phyloP scores from a whole-genome alignment of 2,113 vertebrate species.

The Prochilodus magdalenae region DNA sequence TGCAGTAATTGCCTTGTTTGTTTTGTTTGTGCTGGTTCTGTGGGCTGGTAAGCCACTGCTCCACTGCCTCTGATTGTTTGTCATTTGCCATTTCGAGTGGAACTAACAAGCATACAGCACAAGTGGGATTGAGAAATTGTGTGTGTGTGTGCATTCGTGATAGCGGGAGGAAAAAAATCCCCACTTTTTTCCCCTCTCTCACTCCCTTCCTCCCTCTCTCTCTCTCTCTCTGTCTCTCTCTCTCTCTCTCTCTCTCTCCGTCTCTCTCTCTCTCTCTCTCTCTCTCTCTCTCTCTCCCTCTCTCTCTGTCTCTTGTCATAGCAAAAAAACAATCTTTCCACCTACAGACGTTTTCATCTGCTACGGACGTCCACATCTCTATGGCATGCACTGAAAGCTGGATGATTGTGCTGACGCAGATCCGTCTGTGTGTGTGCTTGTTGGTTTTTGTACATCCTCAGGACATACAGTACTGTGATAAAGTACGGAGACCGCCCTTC shows the following conservation, averaged over 20 bases:
- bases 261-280: slow-evolving; percentile 20
- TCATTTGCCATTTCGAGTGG: slow-evolving; percentile 78
- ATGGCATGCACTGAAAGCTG: slow-evolving; percentile 38
- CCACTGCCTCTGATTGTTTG: slow-evolving; percentile 76
- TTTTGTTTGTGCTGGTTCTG: slow-evolving; percentile 66
- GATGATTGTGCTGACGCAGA: slow-evolving; percentile 43
- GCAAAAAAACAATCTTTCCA: slow-evolving; percentile 45
- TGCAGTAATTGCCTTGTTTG: slow-evolving; percentile 65
- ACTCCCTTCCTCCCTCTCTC: slow-evolving; percentile 3
- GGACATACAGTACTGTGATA: neutral
- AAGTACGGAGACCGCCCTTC: no score
- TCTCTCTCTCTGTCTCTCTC: slow-evolving; percentile 12
- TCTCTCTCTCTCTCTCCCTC: slow-evolving; percentile 20
- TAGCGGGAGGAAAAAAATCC: slow-evolving; percentile 37
- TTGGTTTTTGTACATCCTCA: neutral
- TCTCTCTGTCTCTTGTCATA: slow-evolving; percentile 43
- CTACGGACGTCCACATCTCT: slow-evolving; percentile 29
- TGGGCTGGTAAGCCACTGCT: slow-evolving; percentile 67
- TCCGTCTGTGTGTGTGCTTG: neutral
- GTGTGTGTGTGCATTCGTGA: slow-evolving; percentile 47
- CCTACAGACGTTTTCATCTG: slow-evolving; percentile 53
- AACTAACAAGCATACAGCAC: slow-evolving; percentile 79
- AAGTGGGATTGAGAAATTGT: slow-evolving; percentile 56
- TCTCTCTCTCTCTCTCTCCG: slow-evolving; percentile 9
- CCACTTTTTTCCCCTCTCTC: neutral